Evolutionary conservation across 2,888 invertebrate species (phyloP), one percentile per base, ranked within the genome.

Genomic region (Colostygia pectinataria): DNA sequence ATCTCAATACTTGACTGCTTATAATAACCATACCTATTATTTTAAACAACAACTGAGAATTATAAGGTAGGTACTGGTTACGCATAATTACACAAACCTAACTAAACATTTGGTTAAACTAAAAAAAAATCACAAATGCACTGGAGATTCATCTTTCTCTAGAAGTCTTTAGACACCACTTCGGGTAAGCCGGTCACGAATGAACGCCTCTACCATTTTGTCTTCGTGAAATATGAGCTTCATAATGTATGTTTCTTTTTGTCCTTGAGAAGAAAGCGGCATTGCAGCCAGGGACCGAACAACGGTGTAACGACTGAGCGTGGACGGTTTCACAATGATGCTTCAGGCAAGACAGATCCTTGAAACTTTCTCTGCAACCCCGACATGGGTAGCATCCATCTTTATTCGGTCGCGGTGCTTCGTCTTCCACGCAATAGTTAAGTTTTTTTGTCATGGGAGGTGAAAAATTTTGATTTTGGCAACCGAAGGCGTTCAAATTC

Each of bases 231-330:
- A 92, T 81, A 57, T 94, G 93, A 61, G 93, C 93, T 66, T 95
- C 94, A 51, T 94, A 93, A 80, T 96, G 96, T 37, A 93, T 91
- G 73, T 95, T 96, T 53, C 96, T 91, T 60, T 94, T 94, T 57
- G 95, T 95, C 62, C 94, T 91, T 7, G 96, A 95, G 53, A 94
- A 93, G 82, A 96, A 96, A 36, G 95, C 93, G 64, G 95, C 94
- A 38, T 93, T 93, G 80, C 96, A 96, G 8, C 95, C 95, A 48
- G 92, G 92, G 38, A 95, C 90, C n/a, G 94, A 93, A 83, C 96
- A 96, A 55, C 93, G 91, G 66, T 93, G 94, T 83, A 95, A 92
- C 48, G 95, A 94, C 48, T 92, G 91, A 23, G 89, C 76, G 71
- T 95, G 95, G 37, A 91, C 83, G 55, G 88, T 91, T 77, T 95